Base-by-base conservation (phyloP, 2,113 vertebrate genomes). In the Panthera uncia region DNA sequence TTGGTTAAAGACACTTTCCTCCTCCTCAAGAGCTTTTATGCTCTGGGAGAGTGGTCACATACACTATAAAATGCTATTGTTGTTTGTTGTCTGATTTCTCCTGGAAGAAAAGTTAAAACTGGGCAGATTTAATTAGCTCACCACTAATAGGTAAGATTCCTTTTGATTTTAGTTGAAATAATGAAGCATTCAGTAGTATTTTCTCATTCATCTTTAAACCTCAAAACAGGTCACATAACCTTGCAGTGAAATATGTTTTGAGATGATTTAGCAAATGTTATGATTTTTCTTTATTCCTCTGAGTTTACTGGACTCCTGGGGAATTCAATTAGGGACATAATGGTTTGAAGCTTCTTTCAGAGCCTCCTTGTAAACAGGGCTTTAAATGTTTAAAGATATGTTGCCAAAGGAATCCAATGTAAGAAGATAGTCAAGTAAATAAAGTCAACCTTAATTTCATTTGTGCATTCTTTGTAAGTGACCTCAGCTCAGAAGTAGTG, bases 301-400 rank as follows among this genome's bases (percentile, higher is more conserved):
- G 97, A 98, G 98, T 99, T 99, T 99, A 98, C 98, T 99, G 98
- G 98, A 98, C 99, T 99, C 98, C 98, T 98, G 98, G 99, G 99
- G 98, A 99, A 99, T 99, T 99, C 99, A 99, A 99, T 99, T 99
- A 99, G 97, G 97, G 98, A 97, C 97, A 99, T 99, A 99, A 99
- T 99, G 98, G 98, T 99, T 99, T 99, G 99, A 99, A 99, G 99
- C 97, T 98, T 99, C 98, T 99, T 99, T 99, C 98, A 99, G 99
- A 99, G 97, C 93, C 84, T 99, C 97, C 98, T 99, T 99, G 98
- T 99, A 99, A 99, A 99, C 99, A 99, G 98, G 98, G 97, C 97
- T 99, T 99, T 99, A 99, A 99, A 99, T 99, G 98, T 99, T 99
- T 99, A 99, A 99, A 99, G 98, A 98, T 98, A 98, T 65, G 55